Percentiles rank a stretch among this genome's conserved stretches.
phyloP scores from a whole-genome alignment of 1,140 invertebrate species.

The Drosophila navojoa region DNA sequence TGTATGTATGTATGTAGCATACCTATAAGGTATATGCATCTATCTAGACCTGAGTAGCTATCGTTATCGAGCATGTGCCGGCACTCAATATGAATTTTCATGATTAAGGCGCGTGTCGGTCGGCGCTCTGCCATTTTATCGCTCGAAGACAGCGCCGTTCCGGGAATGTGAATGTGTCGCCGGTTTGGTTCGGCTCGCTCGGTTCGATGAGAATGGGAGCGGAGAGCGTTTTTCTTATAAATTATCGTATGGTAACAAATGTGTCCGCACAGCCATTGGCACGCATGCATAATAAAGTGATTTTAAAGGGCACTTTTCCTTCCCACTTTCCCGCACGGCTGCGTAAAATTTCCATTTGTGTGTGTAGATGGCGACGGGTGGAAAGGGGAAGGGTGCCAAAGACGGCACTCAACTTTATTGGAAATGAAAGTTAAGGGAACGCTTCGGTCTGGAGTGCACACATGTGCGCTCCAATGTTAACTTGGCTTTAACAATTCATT shows the following conservation, averaged over 20 bases:
- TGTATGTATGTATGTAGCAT: too few species aligned
- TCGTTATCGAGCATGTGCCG: constrained; percentile 33
- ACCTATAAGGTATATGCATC: background rate
- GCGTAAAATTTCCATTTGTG: constrained; percentile 78
- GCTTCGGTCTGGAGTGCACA: background rate
- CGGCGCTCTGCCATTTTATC: constrained; percentile 52
- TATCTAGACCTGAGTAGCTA: constrained; percentile 7
- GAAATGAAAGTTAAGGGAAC: constrained; percentile 63
- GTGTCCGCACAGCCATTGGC: constrained; percentile 65
- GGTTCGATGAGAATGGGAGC: constrained; percentile 57
- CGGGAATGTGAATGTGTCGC: constrained; percentile 9
- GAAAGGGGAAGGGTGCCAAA: too few species aligned
- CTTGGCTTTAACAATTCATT: constrained; percentile 67
- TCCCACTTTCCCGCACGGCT: constrained; percentile 7
- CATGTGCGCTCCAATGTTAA: constrained; percentile 51
- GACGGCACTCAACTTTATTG: constrained; percentile 79
- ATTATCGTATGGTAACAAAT: constrained; percentile 73
- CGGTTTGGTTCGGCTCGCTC: constrained; percentile 29
- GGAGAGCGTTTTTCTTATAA: constrained; percentile 60
- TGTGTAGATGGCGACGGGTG: constrained; percentile 4
- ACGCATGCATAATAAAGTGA: constrained; percentile 81
- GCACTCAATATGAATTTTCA: constrained; percentile 74
- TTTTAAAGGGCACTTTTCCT: constrained; percentile 77
- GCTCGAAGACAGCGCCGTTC: constrained; percentile 56
- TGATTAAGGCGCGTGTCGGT: constrained; percentile 76